Evolutionary conservation across 2,888 invertebrate species (phyloP).

Genomic region (Melieria omissa): DNA sequence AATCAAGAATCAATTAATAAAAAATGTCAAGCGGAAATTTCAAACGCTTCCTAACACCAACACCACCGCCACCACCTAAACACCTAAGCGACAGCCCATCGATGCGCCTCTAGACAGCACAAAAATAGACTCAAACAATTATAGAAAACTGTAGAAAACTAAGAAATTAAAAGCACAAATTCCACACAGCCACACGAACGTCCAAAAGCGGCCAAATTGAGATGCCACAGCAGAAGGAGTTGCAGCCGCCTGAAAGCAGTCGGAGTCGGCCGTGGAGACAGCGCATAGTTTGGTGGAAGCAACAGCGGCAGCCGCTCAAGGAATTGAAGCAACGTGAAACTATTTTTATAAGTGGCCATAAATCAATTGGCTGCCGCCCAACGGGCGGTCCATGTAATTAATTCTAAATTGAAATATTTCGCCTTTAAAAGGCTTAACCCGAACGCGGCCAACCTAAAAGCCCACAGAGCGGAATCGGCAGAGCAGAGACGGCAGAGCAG

Average conservation of each 20-base stretch:
- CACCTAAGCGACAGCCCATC: too few relatives aligned
- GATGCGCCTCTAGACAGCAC: too few relatives aligned
- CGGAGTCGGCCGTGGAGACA: neutral
- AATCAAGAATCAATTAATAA: too few relatives aligned
- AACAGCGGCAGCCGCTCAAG: neutral
- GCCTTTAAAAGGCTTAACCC: slow-evolving; percentile 31
- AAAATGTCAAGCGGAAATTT: too few relatives aligned
- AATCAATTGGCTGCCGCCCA: slow-evolving; percentile 39
- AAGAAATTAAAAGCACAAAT: too few relatives aligned
- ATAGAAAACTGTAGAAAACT: too few relatives aligned
- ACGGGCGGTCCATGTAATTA: slow-evolving; percentile 43
- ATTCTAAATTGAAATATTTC: slow-evolving; percentile 41
- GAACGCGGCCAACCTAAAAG: slow-evolving; percentile 32
- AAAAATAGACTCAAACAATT: too few relatives aligned
- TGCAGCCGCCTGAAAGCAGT: neutral
- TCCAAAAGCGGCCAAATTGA: slow-evolving; percentile 22
- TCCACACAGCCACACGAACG: neutral
- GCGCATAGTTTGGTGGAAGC: neutral
- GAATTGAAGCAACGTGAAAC: slow-evolving; percentile 24
- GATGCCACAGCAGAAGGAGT: slow-evolving; percentile 12
- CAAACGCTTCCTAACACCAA: too few relatives aligned
- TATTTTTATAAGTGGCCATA: slow-evolving; percentile 38
- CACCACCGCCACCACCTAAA: too few relatives aligned
- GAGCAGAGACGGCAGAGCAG: slow-evolving; percentile 19
- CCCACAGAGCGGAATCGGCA: slow-evolving; percentile 7